phyloP scores from a whole-genome alignment of 1,140 invertebrate genomes.

The Trichonephila inaurata region DNA sequence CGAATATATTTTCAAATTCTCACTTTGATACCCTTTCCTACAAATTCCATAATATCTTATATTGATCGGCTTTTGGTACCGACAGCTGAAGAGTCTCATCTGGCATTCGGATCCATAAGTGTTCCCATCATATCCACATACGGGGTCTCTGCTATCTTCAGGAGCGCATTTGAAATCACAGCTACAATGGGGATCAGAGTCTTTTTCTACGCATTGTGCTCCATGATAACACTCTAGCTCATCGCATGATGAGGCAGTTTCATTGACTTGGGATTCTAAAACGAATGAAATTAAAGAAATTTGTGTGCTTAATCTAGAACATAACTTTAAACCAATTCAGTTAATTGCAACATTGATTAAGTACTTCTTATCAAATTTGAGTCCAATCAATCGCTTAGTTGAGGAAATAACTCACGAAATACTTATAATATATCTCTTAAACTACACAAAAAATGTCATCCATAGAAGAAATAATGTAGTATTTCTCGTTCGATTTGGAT shows the following conservation, averaged over 20 bases:
- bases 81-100: conserved; percentile 88
- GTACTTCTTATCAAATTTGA: no score
- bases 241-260: conserved; percentile 85
- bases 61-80: conserved; percentile 90
- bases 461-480: no score
- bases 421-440: no score
- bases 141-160: conserved; percentile 82
- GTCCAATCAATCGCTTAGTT: no score
- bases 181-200: conserved; percentile 84
- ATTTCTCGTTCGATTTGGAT: no score
- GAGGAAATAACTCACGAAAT: no score
- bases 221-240: conserved; percentile 91
- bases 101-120: conserved; percentile 90
- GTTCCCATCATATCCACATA: conserved; percentile 90
- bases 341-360: no score
- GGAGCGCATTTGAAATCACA: conserved; percentile 80
- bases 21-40: conserved; percentile 67
- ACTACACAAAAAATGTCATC: no score
- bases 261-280: conserved; percentile 75
- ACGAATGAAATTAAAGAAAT: neutral
- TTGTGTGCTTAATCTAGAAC: neutral
- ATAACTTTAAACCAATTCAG: no score
- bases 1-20: neutral
- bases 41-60: conserved; percentile 89
- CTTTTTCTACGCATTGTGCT: conserved; percentile 88